Evolutionary conservation across 1,140 invertebrate genomes (phyloP), one percentile per base, ranked within the genome.

Genomic region (Augochlora pura): DNA sequence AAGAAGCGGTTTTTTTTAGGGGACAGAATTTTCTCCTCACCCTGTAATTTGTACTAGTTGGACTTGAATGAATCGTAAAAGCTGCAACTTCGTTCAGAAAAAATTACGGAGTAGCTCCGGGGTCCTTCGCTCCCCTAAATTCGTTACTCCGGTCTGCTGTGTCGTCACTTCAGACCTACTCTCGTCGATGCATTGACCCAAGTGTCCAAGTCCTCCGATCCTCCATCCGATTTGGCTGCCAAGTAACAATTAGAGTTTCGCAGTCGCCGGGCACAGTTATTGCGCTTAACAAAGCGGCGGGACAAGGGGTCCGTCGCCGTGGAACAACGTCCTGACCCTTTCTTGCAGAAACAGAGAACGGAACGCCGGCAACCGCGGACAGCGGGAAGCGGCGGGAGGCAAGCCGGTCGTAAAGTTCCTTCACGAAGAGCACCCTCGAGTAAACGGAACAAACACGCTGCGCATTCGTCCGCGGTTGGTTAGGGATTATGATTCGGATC

Each of bases 191-290:
- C 49, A 52, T 6, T 52, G 16, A 1, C 49, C 49, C 21, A 52
- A 66, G 52, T 18, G 77, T 54, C 69, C 68, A 60, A 67, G 77
- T 60, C n/a, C 16, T n/a, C 23, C 62, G 62, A 54, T 70, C 52
- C 52, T 64, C 60, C 75, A 73, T 80, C 80, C 83, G 85, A 86
- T 86, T 86, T 86, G 85, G 80, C 85, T 86, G 80, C 80, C 85
- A 86, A 86, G 83, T 86, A 86, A 86, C 85, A 86, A 86, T 86
- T 86, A 86, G 76, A 85, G 83, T 80, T 83, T 27, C 85, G 83
- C 76, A 82, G 84, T 82, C 74, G 73, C 54, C 70, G 73, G 73
- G 63, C 83, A 65, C 73, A 86, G 85, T 85, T 86, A 86, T 86
- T 77, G 83, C 80, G 64, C 71, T 79, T 80, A 86, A 86, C 85